Percentiles rank a stretch among this genome's conserved stretches.
Evolutionary conservation across 2,888 invertebrate species (phyloP).

Genomic region (Orchestes rusci): DNA sequence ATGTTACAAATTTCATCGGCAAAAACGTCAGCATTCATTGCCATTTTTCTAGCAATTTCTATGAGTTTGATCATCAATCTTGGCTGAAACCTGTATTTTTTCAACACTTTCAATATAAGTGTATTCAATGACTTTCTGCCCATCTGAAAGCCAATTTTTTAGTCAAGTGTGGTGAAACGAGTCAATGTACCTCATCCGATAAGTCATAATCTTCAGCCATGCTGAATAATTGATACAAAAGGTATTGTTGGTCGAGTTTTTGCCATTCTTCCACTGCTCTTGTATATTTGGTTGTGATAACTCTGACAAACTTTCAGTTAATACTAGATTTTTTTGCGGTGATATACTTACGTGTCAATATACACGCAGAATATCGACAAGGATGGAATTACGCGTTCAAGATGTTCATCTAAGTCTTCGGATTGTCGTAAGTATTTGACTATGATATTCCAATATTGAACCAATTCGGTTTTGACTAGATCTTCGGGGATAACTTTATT

Average conservation of each 20-base stretch:
- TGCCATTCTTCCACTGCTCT: conserved; percentile 32
- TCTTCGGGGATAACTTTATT: conserved; percentile 43
- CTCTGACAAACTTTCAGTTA: conserved; percentile 10
- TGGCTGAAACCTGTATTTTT: conserved; percentile 24
- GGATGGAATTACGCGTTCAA: conserved; percentile 50
- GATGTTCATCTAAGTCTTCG: conserved; percentile 42
- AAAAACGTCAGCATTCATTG: conserved; percentile 27
- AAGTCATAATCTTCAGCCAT: conserved; percentile 50
- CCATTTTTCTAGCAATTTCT: conserved; percentile 26
- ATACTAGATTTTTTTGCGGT: not conserved
- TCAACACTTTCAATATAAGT: conserved; percentile 25
- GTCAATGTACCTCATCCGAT: conserved; percentile 48
- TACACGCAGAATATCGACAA: conserved; percentile 49
- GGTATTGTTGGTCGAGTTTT: conserved; percentile 43
- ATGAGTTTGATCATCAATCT: conserved; percentile 30
- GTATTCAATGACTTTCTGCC: conserved; percentile 28
- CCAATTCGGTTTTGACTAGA: conserved; percentile 43
- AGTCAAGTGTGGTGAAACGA: not conserved
- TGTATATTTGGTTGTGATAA: conserved; percentile 10
- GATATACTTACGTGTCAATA: conserved; percentile 43
- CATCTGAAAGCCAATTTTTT: conserved; percentile 24
- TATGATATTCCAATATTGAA: conserved; percentile 52
- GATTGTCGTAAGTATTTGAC: conserved; percentile 43
- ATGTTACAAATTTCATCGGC: conserved; percentile 31
- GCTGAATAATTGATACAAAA: conserved; percentile 49